A percentile compares a stretch with the other conserved stretches of the same genome.
phyloP scores from a whole-genome alignment of 2,888 invertebrate species.

The Camponotus fellah region DNA sequence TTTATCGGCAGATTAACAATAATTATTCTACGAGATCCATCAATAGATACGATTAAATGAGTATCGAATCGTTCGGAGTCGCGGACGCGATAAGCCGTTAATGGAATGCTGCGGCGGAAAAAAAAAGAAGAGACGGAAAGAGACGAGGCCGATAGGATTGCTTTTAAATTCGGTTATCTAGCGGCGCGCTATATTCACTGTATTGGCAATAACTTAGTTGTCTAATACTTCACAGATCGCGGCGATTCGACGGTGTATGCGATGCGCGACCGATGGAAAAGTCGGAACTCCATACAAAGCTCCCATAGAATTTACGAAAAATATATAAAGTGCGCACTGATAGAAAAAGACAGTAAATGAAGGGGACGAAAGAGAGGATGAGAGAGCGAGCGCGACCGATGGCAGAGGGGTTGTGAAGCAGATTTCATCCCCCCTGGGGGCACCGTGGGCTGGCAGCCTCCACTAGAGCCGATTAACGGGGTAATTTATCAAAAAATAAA shows the following conservation, averaged over 20 bases:
- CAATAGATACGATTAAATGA: conserved; percentile 63
- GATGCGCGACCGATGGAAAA: conserved; percentile 51
- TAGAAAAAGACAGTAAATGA: conserved; percentile 37
- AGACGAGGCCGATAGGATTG: conserved; percentile 49
- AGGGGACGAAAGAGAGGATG: not conserved
- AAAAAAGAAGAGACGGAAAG: conserved; percentile 39
- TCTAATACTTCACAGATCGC: conserved; percentile 60
- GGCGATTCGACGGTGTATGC: conserved; percentile 41
- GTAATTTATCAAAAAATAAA: conserved; percentile 79
- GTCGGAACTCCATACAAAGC: conserved; percentile 51
- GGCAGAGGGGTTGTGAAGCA: conserved; percentile 55
- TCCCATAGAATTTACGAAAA: conserved; percentile 64
- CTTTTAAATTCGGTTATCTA: conserved; percentile 61
- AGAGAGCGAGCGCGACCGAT: conserved; percentile 29
- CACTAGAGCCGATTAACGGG: conserved; percentile 75
- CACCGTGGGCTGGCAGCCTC: conserved; percentile 63
- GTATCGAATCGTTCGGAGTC: conserved; percentile 59
- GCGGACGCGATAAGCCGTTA: conserved; percentile 63
- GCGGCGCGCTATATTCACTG: conserved; percentile 41
- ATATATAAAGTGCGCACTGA: conserved; percentile 42
- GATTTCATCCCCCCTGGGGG: conserved; percentile 70
- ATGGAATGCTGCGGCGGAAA: conserved; percentile 64
- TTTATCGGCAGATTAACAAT: conserved; percentile 69
- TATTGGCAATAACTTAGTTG: conserved; percentile 50
- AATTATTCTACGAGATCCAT: conserved; percentile 70